Percentiles rank a stretch among this genome's conserved stretches.
Evolutionary conservation across 2,888 invertebrate genomes (phyloP).

Genomic region (Tethea ocularis): DNA sequence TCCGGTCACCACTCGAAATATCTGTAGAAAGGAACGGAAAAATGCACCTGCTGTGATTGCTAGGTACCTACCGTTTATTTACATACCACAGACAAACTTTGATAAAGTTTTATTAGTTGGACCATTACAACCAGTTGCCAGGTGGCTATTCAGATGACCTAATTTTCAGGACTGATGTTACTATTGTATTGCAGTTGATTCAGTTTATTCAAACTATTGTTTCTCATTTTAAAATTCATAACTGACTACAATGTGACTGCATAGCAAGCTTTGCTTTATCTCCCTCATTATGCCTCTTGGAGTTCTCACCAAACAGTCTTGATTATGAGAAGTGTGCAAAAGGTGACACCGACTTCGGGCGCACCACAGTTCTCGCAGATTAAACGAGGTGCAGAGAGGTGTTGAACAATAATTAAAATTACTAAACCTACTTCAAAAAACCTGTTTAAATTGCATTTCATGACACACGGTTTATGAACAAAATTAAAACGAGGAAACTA

Average conservation of each 20-base stretch:
- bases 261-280: too few species aligned
- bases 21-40: conserved; percentile 27
- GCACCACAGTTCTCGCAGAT: too few species aligned
- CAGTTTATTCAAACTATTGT: too few species aligned
- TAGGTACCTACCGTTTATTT: conserved; percentile 12
- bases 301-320: too few species aligned
- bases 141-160: not conserved
- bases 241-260: too few species aligned
- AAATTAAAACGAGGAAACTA: conserved; percentile 57
- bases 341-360: too few species aligned
- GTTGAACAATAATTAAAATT: too few species aligned
- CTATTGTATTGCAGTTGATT: not conserved
- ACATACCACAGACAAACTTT: conserved; percentile 6
- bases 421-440: not conserved
- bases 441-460: conserved; percentile 14
- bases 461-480: conserved; percentile 41
- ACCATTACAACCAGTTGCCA: not conserved
- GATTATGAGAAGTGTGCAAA: too few species aligned
- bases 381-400: too few species aligned
- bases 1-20: conserved; percentile 55
- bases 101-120: not conserved
- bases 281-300: too few species aligned
- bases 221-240: too few species aligned
- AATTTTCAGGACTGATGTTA: not conserved
- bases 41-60: conserved; percentile 57